A percentile compares a stretch with the other conserved stretches of the same genome.
Evolutionary conservation across 2,888 invertebrate species (phyloP).

Genomic region (Hetaerina titia): DNA sequence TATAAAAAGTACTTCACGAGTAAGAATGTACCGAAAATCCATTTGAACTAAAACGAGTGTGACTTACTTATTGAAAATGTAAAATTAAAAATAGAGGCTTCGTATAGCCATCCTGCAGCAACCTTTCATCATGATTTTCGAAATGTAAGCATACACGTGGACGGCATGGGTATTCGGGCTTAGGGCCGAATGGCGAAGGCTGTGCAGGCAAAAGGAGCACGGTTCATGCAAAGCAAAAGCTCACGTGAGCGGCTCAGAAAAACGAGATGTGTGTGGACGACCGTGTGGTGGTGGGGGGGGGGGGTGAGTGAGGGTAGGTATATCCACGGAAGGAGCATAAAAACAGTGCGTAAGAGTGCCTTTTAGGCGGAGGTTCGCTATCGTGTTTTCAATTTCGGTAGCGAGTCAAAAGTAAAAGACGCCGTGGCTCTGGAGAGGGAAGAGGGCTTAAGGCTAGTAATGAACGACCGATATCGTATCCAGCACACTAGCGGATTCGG

Average conservation of each 20-base stretch:
- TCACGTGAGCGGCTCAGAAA: background rate
- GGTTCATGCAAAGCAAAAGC: conserved; percentile 5
- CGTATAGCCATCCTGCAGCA: background rate
- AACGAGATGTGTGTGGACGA: background rate
- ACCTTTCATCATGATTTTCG: background rate
- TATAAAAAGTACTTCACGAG: no score
- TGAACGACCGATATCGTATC: background rate
- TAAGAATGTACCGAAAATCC: background rate
- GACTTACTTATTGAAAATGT: background rate
- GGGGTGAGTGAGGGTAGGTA: background rate
- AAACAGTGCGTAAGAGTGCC: background rate
- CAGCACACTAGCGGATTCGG: background rate
- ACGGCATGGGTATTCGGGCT: background rate
- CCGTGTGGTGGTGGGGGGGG: background rate
- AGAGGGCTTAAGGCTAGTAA: background rate
- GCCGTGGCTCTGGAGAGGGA: background rate
- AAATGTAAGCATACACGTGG: background rate
- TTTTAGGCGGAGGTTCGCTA: background rate
- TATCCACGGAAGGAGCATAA: background rate
- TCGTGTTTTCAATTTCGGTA: background rate
- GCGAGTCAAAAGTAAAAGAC: conserved; percentile 1
- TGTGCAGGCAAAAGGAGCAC: background rate
- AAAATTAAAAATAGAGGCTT: background rate
- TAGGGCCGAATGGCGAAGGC: background rate
- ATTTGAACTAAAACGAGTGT: background rate